Percentiles rank a stretch among this genome's conserved stretches.
These are phyloP conservation scores for Drosophila tsacasi DNA, from an alignment of 1,140 invertebrate species.

Conservation along the genomic window DNA sequence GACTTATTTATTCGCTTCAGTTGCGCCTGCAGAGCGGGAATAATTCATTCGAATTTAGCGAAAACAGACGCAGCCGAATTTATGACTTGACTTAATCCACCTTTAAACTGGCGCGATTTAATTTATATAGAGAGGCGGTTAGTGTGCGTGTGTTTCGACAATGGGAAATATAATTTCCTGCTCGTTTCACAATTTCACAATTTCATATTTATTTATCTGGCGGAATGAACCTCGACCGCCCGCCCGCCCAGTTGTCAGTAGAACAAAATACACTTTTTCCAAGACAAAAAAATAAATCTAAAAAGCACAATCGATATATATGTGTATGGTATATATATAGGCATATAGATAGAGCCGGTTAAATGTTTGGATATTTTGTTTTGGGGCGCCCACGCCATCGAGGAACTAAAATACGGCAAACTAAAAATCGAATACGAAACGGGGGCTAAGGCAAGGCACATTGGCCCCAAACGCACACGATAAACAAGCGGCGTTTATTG, in stretches of 20 bases:
- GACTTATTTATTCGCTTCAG: conserved; percentile 46
- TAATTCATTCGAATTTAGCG: conserved; percentile 66
- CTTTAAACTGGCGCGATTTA: conserved; percentile 74
- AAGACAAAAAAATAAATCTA: conserved; percentile 58
- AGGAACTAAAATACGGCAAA: conserved; percentile 43
- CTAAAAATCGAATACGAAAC: conserved; percentile 33
- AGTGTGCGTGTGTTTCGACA: conserved; percentile 26
- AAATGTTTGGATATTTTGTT: conserved; percentile 54
- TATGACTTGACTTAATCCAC: conserved; percentile 79
- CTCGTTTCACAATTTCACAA: conserved; percentile 63
- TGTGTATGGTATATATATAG: background rate
- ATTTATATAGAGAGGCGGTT: conserved; percentile 54
- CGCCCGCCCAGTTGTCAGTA: conserved; percentile 38
- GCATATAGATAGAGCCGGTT: conserved; percentile 32
- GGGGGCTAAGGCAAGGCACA: conserved; percentile 44
- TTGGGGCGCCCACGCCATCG: conserved; percentile 41
- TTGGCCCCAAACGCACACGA: conserved; percentile 33
- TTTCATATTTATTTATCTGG: conserved; percentile 69
- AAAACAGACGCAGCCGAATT: conserved; percentile 45
- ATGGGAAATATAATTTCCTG: conserved; percentile 73
- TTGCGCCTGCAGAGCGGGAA: conserved; percentile 30
- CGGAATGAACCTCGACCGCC: conserved; percentile 13
- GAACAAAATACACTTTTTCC: conserved; percentile 47
- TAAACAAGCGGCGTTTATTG: conserved; percentile 59
- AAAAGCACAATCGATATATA: conserved; percentile 36